Evolutionary conservation across 2,113 vertebrate genomes (phyloP).

Genomic region (Enhydra lutris): DNA sequence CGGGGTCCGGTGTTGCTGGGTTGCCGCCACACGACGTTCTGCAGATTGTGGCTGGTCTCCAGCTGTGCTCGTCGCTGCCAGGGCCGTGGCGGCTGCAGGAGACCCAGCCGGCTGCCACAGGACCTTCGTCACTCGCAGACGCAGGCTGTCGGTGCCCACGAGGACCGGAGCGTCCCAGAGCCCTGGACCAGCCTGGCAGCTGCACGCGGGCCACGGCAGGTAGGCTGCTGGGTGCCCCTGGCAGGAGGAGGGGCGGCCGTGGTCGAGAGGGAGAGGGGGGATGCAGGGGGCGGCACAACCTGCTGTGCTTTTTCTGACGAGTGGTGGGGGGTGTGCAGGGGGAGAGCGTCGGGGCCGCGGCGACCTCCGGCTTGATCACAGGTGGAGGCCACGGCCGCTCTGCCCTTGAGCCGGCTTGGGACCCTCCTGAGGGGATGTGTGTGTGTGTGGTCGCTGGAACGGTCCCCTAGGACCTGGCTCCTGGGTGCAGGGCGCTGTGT

Average conservation of each 20-base stretch:
- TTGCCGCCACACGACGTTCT: constrained; percentile 77
- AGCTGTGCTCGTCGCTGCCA: constrained; percentile 83
- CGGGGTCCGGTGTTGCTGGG: constrained; percentile 76
- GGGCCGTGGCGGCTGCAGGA: constrained; percentile 79
- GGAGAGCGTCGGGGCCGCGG: neutral
- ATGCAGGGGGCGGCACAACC: neutral
- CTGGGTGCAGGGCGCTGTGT: neutral
- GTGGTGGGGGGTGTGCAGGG: neutral
- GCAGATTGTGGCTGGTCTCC: constrained; percentile 84
- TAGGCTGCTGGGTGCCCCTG: constrained; percentile 64
- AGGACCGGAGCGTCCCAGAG: constrained; percentile 72
- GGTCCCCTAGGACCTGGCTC: neutral
- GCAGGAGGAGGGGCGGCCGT: neutral
- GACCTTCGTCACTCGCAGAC: constrained; percentile 76
- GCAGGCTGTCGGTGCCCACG: constrained; percentile 73
- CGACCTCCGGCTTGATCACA: neutral
- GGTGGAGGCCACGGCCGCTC: neutral
- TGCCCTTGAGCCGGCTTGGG: fast-evolving
- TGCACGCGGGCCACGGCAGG: constrained; percentile 69
- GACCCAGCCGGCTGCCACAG: constrained; percentile 80
- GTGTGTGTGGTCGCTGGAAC: neutral
- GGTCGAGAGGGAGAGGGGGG: neutral
- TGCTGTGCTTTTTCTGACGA: constrained; percentile 20
- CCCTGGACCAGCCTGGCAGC: constrained; percentile 57
- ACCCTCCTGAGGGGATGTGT: neutral